Evolutionary conservation across 2,888 invertebrate genomes (phyloP).

Genomic region (Germaria angustata): DNA sequence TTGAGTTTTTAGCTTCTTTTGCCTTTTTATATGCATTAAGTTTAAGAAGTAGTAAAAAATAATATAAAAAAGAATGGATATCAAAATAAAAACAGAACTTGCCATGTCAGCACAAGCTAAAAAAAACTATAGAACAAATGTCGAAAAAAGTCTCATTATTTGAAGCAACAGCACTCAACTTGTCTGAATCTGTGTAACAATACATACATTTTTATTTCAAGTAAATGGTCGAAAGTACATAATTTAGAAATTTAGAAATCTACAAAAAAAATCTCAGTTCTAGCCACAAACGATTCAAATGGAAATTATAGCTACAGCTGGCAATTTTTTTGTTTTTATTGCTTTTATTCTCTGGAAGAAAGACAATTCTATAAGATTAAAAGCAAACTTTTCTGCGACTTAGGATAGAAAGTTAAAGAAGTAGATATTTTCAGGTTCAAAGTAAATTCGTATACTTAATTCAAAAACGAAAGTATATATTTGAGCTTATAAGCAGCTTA

Average conservation of each 20-base stretch:
- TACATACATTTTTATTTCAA: background rate
- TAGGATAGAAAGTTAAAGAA: background rate
- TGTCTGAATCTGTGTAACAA: constrained; percentile 11
- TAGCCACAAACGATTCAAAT: constrained; percentile 10
- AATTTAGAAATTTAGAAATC: background rate
- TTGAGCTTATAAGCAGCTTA: constrained; percentile 21
- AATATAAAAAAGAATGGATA: background rate
- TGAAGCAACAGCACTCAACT: constrained; percentile 42
- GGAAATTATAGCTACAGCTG: background rate
- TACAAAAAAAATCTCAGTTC: constrained; percentile 22
- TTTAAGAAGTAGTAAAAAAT: background rate
- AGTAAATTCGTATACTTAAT: background rate
- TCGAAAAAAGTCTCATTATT: constrained; percentile 41
- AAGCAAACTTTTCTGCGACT: background rate
- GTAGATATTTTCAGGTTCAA: background rate
- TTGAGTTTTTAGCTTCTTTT: too few species aligned
- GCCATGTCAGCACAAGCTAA: constrained; percentile 45
- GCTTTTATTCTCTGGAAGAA: background rate
- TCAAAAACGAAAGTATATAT: constrained; percentile 16
- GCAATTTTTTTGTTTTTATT: background rate
- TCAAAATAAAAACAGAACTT: constrained; percentile 14
- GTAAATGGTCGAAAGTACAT: background rate
- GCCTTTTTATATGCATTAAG: constrained; percentile 3
- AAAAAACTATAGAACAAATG: constrained; percentile 4
- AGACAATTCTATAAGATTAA: background rate